Evolutionary conservation across 2,797 vertebrate species (phyloP).

Genomic region (Echeneis naucrates): DNA sequence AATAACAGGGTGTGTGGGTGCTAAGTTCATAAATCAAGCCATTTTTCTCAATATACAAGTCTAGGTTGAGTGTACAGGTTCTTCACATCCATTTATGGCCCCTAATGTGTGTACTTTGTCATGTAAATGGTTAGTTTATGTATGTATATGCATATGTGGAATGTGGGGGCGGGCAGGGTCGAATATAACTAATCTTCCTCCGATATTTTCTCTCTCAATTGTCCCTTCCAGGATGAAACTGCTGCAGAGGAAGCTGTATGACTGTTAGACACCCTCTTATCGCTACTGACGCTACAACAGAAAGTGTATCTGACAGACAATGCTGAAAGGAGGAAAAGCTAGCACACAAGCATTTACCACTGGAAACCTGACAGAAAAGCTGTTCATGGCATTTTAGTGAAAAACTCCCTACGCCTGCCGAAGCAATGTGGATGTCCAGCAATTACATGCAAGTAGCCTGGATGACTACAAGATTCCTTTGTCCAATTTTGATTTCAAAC

Average conservation of each 20-base stretch:
- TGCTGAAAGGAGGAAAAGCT: slow-evolving; percentile 16
- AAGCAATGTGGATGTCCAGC: slow-evolving; percentile 18
- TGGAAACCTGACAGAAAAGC: slow-evolving; percentile 2
- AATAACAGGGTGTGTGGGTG: slow-evolving; percentile 35
- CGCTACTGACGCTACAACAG: slow-evolving; percentile 12
- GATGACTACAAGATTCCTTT: slow-evolving; percentile 9
- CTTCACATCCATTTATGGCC: slow-evolving; percentile 23
- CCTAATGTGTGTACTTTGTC: neutral
- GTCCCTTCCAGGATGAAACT: slow-evolving; percentile 57
- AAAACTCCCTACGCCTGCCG: slow-evolving; percentile 22
- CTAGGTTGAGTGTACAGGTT: slow-evolving; percentile 16
- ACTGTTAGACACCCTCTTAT: slow-evolving; percentile 6
- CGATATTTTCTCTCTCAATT: slow-evolving; percentile 40
- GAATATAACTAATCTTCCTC: slow-evolving; percentile 29
- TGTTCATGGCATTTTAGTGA: slow-evolving; percentile 12
- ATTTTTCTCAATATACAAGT: slow-evolving; percentile 35
- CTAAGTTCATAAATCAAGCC: slow-evolving; percentile 9
- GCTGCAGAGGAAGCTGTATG: slow-evolving; percentile 31
- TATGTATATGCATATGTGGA: slow-evolving; percentile 4
- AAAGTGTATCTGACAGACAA: slow-evolving; percentile 29
- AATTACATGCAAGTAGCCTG: slow-evolving; percentile 28
- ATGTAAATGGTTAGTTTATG: slow-evolving; percentile 30
- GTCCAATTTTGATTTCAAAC: slow-evolving; percentile 27
- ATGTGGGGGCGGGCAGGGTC: neutral
- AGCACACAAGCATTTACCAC: slow-evolving; percentile 14